These are phyloP conservation scores for Oceanodroma tethys DNA, from an alignment of 2,113 vertebrate species.

Conservation along the genomic window DNA sequence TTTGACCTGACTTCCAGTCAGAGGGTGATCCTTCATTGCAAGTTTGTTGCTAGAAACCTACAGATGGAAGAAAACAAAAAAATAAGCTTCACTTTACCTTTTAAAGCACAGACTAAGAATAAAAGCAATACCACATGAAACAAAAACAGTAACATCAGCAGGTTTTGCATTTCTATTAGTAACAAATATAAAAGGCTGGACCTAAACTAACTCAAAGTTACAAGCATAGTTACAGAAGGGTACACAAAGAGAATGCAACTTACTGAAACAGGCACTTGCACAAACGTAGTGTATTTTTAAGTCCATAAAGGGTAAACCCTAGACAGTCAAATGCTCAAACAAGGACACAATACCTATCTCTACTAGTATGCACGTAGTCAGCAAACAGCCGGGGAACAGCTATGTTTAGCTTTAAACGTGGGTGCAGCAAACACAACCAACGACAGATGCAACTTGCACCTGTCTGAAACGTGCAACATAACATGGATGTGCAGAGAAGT, in stretches of 20 bases:
- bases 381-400: background rate
- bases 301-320: background rate
- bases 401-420: conserved; percentile 46
- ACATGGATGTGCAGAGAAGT: background rate
- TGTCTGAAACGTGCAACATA: background rate
- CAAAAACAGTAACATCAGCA: background rate
- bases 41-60: conserved; percentile 77
- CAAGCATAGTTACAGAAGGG: background rate
- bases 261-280: background rate
- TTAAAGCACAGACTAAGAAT: background rate
- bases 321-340: background rate
- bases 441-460: conserved; percentile 24
- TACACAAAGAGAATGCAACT: background rate
- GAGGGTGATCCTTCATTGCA: conserved; percentile 81
- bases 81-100: background rate
- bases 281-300: background rate
- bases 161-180: background rate
- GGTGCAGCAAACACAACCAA: conserved; percentile 6
- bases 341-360: background rate
- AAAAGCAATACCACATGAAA: background rate
- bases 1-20: conserved; percentile 83
- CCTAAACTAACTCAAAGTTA: background rate
- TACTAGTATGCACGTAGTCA: background rate
- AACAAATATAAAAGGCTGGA: background rate
- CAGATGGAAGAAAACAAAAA: background rate